Conservation (phyloP, 2,113 vertebrate species). For the Gavialis gangeticus region DNA sequence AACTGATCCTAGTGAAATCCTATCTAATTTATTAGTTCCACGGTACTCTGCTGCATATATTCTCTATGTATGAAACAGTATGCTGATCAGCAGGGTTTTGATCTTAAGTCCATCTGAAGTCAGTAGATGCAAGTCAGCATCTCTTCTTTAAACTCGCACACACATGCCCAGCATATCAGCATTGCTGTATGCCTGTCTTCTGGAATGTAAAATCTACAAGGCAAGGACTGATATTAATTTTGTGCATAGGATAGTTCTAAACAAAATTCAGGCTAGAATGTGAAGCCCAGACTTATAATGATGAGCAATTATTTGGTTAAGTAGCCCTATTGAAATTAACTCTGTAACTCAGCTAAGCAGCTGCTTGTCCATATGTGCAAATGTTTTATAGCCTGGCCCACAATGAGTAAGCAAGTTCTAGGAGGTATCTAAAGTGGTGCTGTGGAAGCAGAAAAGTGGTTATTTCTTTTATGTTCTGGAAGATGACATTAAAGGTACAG, state of each 20-base stretch:
- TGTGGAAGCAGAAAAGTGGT: background rate
- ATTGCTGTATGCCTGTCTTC: background rate
- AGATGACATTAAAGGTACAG: background rate
- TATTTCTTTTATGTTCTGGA: background rate
- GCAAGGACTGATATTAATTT: background rate
- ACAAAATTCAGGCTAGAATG: background rate
- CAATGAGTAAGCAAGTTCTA: background rate
- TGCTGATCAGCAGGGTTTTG: fast-evolving
- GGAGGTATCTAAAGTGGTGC: background rate
- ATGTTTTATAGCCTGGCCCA: background rate
- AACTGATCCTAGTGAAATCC: background rate
- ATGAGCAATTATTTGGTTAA: background rate
- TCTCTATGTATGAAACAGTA: fast-evolving
- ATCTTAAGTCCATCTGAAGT: background rate
- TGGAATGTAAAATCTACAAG: background rate
- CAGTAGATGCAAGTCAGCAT: background rate
- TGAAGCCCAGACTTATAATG: background rate
- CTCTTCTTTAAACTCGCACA: background rate
- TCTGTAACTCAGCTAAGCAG: background rate
- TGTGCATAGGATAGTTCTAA: background rate
- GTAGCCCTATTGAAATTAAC: background rate
- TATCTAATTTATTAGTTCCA: fast-evolving
- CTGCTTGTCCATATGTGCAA: background rate
- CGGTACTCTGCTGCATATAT: background rate
- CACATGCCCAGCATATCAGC: background rate